Evolutionary conservation across 2,888 invertebrate species (phyloP), one percentile per base, ranked within the genome.

Genomic region (Coleophora deauratella): DNA sequence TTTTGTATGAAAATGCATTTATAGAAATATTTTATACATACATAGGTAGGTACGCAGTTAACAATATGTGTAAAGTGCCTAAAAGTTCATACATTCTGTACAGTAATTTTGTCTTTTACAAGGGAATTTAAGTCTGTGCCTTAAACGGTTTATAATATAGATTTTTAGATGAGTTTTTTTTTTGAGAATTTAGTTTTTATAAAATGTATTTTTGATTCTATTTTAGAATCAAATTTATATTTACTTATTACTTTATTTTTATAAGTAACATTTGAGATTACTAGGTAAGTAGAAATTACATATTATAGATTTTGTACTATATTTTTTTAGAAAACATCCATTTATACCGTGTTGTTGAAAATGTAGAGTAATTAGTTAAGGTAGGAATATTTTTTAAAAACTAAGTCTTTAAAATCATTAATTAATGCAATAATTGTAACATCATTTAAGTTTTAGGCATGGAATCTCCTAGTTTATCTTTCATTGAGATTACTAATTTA

Each of bases 401-500:
- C 41, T 37, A 55, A 55, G 49, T 45, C n/a, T 50, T 54, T 60
- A 61, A 45, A 48, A 57, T 59, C 55, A 50, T 56, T 61, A 54
- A 61, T 60, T 64, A 64, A 13, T 12, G 9, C 13, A 62, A 59
- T 64, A 63, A 69, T 66, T 72, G 64, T 55, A 45, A 39, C 36
- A 40, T 38, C 27, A 49, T 50, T 41, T 49, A 51, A 57, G 53
- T 55, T 50, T 54, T 58, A 60, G 57, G 66, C 64, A 62, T 66
- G 40, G 81, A 81, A 79, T 81, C 79, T 80, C 74, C 60, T 77
- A 77, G 72, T 57, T 72, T 74, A 71, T 53, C 58, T 54, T 64
- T 62, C 62, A 58, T 59, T 79, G 84, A 85, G 84, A 85, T 85
- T 85, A 85, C 61, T 85, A 85, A 31, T 37, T 45, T 32, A 31